Conservation (phyloP, 2,113 vertebrate genomes). For the Pteronura brasiliensis region DNA sequence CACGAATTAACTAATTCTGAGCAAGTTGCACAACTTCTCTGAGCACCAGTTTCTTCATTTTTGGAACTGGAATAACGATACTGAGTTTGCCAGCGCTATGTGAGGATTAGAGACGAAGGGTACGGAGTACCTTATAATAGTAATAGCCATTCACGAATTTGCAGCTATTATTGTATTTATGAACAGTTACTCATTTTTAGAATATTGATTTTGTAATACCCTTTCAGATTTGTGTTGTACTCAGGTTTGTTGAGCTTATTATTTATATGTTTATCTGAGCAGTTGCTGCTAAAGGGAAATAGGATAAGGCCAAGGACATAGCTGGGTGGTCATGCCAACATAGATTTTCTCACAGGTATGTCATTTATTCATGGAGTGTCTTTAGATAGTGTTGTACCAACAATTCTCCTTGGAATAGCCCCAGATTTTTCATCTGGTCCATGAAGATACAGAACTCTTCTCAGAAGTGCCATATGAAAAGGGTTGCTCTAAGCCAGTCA, state of each 20-base stretch:
- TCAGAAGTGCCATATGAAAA: background rate
- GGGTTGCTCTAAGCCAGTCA: background rate
- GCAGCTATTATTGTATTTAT: background rate
- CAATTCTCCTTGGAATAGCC: background rate
- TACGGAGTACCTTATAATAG: background rate
- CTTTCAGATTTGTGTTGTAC: background rate
- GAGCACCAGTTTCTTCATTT: background rate
- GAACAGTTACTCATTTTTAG: background rate
- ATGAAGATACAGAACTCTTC: background rate
- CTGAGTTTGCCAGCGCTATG: background rate
- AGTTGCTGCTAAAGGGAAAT: background rate
- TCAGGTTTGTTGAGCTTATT: background rate
- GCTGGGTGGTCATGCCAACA: background rate
- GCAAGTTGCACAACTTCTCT: background rate
- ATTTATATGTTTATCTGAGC: background rate
- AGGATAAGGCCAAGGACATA: background rate
- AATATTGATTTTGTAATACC: background rate
- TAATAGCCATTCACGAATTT: background rate
- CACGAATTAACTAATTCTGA: background rate
- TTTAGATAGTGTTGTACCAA: background rate
- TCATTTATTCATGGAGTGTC: background rate
- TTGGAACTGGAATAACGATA: background rate
- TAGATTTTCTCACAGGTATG: background rate
- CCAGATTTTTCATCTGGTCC: background rate
- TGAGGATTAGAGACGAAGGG: background rate